A percentile compares a stretch with the other conserved stretches of the same genome.
Conservation (phyloP, 2,113 vertebrate species). For the Melospiza melodia region DNA sequence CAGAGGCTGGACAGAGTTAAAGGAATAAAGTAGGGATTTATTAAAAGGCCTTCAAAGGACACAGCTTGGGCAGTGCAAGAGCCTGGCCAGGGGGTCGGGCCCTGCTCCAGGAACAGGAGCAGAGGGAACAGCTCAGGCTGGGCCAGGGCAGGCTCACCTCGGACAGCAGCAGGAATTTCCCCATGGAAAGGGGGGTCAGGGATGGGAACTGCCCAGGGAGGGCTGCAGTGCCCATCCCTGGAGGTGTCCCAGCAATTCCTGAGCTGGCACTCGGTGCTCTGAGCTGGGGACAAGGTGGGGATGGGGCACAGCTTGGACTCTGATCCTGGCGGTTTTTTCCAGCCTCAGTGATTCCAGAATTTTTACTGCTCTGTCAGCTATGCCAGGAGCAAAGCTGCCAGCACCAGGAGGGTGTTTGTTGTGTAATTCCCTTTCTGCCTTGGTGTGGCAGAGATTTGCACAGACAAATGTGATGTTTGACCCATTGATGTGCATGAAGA, state of each 20-base stretch:
- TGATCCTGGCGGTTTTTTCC: background rate
- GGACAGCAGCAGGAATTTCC: background rate
- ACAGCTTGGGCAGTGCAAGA: background rate
- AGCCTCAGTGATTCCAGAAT: background rate
- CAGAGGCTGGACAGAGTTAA: background rate
- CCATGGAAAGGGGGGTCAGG: background rate
- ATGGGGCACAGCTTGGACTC: fast-evolving
- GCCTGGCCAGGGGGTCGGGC: background rate
- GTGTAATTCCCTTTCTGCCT: background rate
- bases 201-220: background rate
- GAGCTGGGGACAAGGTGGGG: background rate
- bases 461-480: background rate
- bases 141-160: background rate
- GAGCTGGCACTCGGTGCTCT: background rate
- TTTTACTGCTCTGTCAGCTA: background rate
- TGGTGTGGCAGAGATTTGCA: background rate
- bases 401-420: background rate
- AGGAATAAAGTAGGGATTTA: background rate
- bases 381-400: background rate
- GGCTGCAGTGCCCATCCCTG: background rate
- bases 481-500: background rate
- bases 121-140: background rate
- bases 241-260: fast-evolving
- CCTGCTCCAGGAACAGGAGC: background rate
- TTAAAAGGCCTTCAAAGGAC: background rate